Percentiles rank a stretch among this genome's conserved stretches.
These are phyloP conservation scores for Heteromurus nitidus DNA, from an alignment of 2,888 invertebrate genomes.

Conservation along the genomic window DNA sequence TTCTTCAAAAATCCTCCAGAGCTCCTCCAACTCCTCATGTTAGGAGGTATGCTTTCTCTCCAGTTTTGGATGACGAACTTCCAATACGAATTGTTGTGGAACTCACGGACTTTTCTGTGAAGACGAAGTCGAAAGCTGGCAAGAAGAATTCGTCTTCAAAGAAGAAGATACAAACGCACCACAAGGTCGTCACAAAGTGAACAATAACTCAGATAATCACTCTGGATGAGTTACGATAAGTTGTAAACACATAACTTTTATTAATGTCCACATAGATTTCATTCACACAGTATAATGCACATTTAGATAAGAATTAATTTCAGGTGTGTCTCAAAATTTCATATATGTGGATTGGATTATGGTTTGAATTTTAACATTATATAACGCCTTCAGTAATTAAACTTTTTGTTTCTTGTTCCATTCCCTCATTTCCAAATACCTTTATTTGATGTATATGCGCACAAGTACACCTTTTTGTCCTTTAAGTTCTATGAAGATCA, in stretches of 20 bases:
- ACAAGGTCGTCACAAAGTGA: no score
- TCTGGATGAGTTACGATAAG: no score
- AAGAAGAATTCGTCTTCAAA: no score
- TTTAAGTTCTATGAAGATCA: neutral
- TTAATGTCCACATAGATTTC: neutral
- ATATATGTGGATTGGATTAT: no score
- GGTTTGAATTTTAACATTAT: no score
- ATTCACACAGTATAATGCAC: neutral
- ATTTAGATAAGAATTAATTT: neutral
- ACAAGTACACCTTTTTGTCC: neutral
- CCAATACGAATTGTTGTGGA: conserved; percentile 28
- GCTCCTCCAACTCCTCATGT: conserved; percentile 25
- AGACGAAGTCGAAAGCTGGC: neutral
- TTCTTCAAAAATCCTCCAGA: neutral
- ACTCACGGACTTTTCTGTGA: neutral
- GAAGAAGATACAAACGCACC: no score
- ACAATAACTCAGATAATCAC: no score
- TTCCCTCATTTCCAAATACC: neutral
- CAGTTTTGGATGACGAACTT: conserved; percentile 1
- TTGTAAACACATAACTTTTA: neutral
- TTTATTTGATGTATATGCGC: no score
- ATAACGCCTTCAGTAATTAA: no score
- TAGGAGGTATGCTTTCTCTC: conserved; percentile 22
- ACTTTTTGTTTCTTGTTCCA: no score
- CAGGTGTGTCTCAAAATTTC: no score